phyloP scores from a whole-genome alignment of 2,113 vertebrate species.

The Xiphophorus couchianus region DNA sequence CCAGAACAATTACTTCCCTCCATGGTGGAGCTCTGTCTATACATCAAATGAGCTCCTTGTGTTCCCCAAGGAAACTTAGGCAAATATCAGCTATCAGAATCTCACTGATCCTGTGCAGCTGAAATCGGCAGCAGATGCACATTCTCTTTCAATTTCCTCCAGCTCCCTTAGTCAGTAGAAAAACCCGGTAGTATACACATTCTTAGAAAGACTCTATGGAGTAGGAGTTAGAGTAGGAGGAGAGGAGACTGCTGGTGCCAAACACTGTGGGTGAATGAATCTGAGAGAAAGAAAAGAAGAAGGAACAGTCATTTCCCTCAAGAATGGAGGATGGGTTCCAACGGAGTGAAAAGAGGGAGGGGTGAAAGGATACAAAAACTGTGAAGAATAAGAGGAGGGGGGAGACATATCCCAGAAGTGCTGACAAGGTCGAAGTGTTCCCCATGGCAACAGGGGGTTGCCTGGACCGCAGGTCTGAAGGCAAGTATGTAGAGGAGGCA shows the following conservation, averaged over 20 bases:
- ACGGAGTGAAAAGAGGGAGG: slow-evolving; percentile 20
- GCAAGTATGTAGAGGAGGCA: slow-evolving; percentile 15
- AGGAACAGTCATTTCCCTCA: slow-evolving; percentile 53
- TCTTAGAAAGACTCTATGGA: slow-evolving; percentile 49
- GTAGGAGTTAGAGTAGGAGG: slow-evolving; percentile 66
- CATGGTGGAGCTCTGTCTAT: slow-evolving; percentile 30
- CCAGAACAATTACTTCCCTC: slow-evolving; percentile 22
- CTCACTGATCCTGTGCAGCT: slow-evolving; percentile 39
- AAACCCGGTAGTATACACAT: slow-evolving; percentile 41
- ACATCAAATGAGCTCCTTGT: slow-evolving; percentile 42
- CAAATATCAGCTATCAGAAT: slow-evolving; percentile 46
- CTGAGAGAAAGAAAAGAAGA: slow-evolving; percentile 53
- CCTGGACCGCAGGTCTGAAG: slow-evolving; percentile 38
- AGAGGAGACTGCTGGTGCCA: slow-evolving; percentile 59
- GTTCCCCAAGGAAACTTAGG: slow-evolving; percentile 31
- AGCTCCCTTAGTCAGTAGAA: slow-evolving; percentile 23
- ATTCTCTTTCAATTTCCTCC: slow-evolving; percentile 14
- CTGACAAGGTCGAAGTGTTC: slow-evolving; percentile 65
- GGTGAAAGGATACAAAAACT: slow-evolving; percentile 27
- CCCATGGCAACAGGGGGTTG: slow-evolving; percentile 54
- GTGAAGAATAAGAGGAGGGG: slow-evolving; percentile 34
- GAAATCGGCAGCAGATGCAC: slow-evolving; percentile 55
- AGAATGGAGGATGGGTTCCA: slow-evolving; percentile 53
- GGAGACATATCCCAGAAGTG: slow-evolving; percentile 52
- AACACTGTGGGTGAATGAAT: slow-evolving; percentile 73